These are phyloP conservation scores for Drosophila vallismaia DNA, from an alignment of 2,888 invertebrate genomes.

Conservation along the genomic window DNA sequence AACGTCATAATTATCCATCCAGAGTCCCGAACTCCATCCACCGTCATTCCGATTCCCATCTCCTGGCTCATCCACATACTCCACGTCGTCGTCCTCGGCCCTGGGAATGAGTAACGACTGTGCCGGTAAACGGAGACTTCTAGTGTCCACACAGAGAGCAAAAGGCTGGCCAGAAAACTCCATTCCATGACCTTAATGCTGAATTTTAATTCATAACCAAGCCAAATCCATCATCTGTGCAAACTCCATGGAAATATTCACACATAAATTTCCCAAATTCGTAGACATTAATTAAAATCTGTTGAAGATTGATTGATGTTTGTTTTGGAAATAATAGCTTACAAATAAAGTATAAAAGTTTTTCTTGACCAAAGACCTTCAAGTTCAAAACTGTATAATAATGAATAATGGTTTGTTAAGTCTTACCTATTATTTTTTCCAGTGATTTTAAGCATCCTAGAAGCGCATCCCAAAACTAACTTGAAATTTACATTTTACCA, in stretches of 20 bases:
- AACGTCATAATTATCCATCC: conserved; percentile 79
- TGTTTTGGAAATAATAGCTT: background rate
- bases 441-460: conserved; percentile 16
- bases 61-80: conserved; percentile 27
- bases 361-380: background rate
- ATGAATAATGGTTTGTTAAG: background rate
- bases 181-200: background rate
- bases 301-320: conserved; percentile 2
- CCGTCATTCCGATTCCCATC: conserved; percentile 11
- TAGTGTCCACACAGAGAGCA: conserved; percentile 21
- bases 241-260: conserved; percentile 1
- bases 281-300: conserved; percentile 1
- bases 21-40: conserved; percentile 25
- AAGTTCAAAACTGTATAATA: background rate
- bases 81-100: conserved; percentile 61
- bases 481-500: conserved; percentile 67
- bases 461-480: conserved; percentile 29
- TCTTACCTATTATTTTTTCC: background rate
- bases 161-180: conserved; percentile 4
- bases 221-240: conserved; percentile 5
- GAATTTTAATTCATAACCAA: conserved; percentile 16
- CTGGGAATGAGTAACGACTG: conserved; percentile 76
- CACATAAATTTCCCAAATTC: conserved; percentile 1
- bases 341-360: background rate
- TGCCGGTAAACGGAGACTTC: conserved; percentile 67